Conservation (phyloP, 2,888 invertebrate genomes). For the Noctua fimbriata region DNA sequence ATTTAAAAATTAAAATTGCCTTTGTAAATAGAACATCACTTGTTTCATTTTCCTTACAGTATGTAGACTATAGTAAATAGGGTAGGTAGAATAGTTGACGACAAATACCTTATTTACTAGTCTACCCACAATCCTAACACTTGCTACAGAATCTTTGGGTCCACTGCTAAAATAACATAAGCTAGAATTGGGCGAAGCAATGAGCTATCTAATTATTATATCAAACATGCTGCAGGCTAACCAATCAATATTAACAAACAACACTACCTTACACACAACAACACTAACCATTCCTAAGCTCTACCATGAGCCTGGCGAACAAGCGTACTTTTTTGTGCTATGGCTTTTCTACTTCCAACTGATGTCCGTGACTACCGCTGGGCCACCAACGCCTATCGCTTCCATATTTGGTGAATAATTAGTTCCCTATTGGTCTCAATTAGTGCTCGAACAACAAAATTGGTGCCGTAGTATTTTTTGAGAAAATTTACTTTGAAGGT, state of each 20-base stretch:
- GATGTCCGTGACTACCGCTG: too few species aligned
- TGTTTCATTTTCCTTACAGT: slow-evolving; percentile 4
- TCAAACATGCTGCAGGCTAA: neutral
- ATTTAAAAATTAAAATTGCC: slow-evolving; percentile 12
- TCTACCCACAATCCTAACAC: neutral
- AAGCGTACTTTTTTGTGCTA: neutral
- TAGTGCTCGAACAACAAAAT: too few species aligned
- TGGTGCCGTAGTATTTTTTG: too few species aligned
- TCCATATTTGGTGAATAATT: too few species aligned
- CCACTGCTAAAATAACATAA: neutral
- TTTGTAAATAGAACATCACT: neutral
- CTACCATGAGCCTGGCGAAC: too few species aligned
- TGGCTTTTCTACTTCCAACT: neutral
- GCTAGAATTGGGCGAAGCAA: neutral
- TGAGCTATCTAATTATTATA: neutral
- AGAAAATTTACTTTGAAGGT: too few species aligned
- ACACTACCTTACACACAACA: neutral
- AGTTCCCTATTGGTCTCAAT: too few species aligned
- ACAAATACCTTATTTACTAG: neutral
- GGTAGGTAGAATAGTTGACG: neutral
- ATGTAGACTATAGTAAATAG: neutral
- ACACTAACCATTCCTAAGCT: neutral
- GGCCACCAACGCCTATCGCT: too few species aligned
- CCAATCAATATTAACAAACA: neutral
- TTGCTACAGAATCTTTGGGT: neutral